Evolutionary conservation across 2,797 vertebrate genomes (phyloP).

Genomic region (Anolis apletophallus): DNA sequence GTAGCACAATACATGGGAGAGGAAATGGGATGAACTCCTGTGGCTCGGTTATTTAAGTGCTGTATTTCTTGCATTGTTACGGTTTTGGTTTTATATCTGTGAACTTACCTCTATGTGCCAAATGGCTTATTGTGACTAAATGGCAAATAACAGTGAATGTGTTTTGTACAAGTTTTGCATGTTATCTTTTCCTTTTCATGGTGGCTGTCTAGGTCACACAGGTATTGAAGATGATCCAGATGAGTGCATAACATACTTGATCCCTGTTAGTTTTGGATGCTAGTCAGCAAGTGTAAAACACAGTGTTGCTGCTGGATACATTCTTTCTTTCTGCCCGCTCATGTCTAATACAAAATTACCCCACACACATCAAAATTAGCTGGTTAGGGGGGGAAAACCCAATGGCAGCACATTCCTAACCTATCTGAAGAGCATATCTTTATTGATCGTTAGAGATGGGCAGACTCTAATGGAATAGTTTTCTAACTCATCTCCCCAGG

Average conservation of each 20-base stretch:
- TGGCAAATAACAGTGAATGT: conserved; percentile 37
- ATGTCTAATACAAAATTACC: background rate
- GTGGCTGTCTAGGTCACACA: background rate
- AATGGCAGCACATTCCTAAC: background rate
- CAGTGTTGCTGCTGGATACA: background rate
- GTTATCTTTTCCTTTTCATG: conserved; percentile 38
- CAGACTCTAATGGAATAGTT: background rate
- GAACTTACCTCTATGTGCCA: conserved; percentile 25
- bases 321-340: background rate
- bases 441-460: background rate
- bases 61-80: conserved; percentile 18
- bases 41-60: conserved; percentile 33
- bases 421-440: conserved; percentile 9
- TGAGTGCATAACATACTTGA: conserved; percentile 27
- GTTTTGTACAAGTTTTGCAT: conserved; percentile 28
- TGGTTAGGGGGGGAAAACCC: background rate
- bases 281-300: background rate
- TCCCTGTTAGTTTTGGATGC: background rate
- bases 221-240: background rate
- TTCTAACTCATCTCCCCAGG: too few species aligned
- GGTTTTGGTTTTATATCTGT: conserved; percentile 21
- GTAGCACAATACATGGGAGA: background rate
- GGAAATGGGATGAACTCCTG: background rate
- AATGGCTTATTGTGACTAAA: conserved; percentile 30
- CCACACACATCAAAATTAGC: conserved; percentile 28